Percentiles rank a stretch among this genome's conserved stretches.
Conservation (phyloP, 2,888 invertebrate species). For the Nesidiocoris tenuis region DNA sequence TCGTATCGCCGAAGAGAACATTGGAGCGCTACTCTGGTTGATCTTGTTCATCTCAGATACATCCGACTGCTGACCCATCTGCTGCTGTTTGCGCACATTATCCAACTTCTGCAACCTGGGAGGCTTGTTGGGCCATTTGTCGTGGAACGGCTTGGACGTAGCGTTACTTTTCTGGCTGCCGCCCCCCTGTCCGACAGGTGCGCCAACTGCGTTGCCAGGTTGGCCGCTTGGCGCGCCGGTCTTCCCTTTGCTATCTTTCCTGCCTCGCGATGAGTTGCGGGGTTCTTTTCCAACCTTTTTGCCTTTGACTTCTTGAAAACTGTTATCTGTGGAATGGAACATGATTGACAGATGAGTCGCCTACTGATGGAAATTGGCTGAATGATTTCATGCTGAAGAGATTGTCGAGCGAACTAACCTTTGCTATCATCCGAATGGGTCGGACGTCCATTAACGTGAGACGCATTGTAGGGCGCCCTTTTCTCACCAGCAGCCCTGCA, state of each 20-base stretch:
- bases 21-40: slow-evolving; percentile 50
- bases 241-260: slow-evolving; percentile 53
- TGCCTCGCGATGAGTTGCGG: slow-evolving; percentile 55
- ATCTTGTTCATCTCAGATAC: slow-evolving; percentile 52
- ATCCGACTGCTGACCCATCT: slow-evolving; percentile 54
- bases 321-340: slow-evolving; percentile 55
- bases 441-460: slow-evolving; percentile 44
- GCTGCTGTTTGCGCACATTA: slow-evolving; percentile 57
- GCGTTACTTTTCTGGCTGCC: slow-evolving; percentile 10
- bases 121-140: slow-evolving; percentile 45
- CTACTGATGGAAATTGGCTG: slow-evolving; percentile 3
- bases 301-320: slow-evolving; percentile 81
- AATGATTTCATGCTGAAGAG: no score
- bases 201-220: slow-evolving; percentile 45
- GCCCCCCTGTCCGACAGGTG: slow-evolving; percentile 20
- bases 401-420: no score
- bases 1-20: slow-evolving; percentile 51
- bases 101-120: slow-evolving; percentile 61
- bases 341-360: slow-evolving; percentile 12
- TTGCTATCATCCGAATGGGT: slow-evolving; percentile 43
- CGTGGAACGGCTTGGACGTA: slow-evolving; percentile 18
- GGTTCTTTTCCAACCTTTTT: slow-evolving; percentile 70
- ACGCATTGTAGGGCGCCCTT: slow-evolving; percentile 25
- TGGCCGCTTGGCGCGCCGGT: slow-evolving; percentile 47
- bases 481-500: slow-evolving; percentile 44